Evolutionary conservation across 2,888 invertebrate species (phyloP).

Genomic region (Spialia ferax): DNA sequence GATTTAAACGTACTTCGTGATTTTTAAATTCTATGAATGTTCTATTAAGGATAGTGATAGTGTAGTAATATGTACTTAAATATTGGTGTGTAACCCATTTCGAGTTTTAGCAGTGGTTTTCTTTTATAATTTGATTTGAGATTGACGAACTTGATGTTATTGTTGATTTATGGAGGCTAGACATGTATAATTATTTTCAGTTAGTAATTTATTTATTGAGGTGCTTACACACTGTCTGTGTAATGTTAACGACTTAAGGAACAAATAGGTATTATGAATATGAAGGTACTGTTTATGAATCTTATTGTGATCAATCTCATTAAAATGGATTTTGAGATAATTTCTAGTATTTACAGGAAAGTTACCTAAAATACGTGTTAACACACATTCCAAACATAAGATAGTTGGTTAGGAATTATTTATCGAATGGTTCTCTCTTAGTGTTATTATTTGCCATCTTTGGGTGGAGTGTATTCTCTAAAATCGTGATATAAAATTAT

Average conservation of each 20-base stretch:
- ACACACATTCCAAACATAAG: conserved; percentile 26
- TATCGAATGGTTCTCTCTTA: neutral
- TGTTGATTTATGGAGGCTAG: conserved; percentile 1
- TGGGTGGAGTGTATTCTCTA: neutral
- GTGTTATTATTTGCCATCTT: no score
- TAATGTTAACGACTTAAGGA: neutral
- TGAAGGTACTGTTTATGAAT: neutral
- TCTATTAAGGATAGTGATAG: no score
- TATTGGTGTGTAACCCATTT: neutral
- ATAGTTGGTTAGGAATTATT: conserved; percentile 8
- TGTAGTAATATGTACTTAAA: neutral
- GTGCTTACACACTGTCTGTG: neutral
- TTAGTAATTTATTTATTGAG: neutral
- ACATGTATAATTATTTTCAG: neutral
- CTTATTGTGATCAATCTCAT: neutral
- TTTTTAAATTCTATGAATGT: neutral
- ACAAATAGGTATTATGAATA: neutral
- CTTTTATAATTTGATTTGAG: neutral
- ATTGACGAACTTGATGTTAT: neutral
- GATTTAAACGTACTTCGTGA: neutral
- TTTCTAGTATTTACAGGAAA: neutral
- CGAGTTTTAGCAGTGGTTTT: neutral
- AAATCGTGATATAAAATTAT: neutral
- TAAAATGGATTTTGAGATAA: neutral
- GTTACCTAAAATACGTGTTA: neutral